phyloP scores from a whole-genome alignment of 2,888 invertebrate genomes.

The Leptinotarsa haldemani region DNA sequence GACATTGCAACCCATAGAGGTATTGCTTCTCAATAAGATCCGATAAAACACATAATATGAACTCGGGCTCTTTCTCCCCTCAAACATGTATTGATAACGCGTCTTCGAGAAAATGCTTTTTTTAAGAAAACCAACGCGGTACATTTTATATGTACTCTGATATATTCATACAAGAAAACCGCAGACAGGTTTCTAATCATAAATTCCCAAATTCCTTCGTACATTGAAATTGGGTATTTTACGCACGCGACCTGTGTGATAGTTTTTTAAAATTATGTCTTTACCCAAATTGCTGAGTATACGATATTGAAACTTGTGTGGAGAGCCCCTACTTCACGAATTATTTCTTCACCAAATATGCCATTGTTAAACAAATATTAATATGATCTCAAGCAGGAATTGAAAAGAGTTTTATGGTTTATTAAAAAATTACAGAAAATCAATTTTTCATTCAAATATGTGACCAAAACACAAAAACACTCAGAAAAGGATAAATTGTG shows the following conservation, averaged over 20 bases:
- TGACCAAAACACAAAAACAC: too few species aligned
- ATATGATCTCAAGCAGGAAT: too few species aligned
- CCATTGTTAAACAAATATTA: too few species aligned
- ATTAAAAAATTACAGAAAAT: too few species aligned
- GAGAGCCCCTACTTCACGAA: not conserved
- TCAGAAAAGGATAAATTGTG: too few species aligned
- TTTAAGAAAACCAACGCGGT: conserved; percentile 25
- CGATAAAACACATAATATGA: conserved; percentile 42
- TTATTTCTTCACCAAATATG: not conserved
- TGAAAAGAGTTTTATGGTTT: too few species aligned
- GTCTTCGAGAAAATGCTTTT: conserved; percentile 31
- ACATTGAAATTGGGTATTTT: not conserved
- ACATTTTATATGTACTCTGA: conserved; percentile 17
- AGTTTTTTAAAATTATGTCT: not conserved
- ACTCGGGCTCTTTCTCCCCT: conserved; percentile 25
- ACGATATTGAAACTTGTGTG: not conserved
- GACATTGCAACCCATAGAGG: conserved; percentile 36
- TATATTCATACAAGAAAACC: conserved; percentile 1
- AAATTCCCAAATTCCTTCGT: not conserved
- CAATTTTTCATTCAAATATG: too few species aligned
- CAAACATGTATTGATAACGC: conserved; percentile 34
- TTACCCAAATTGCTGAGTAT: not conserved
- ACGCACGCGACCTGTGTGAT: not conserved
- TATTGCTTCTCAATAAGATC: conserved; percentile 44
- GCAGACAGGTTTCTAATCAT: not conserved